phyloP scores from a whole-genome alignment of 2,797 vertebrate species.

The Eutrigla gurnardus region DNA sequence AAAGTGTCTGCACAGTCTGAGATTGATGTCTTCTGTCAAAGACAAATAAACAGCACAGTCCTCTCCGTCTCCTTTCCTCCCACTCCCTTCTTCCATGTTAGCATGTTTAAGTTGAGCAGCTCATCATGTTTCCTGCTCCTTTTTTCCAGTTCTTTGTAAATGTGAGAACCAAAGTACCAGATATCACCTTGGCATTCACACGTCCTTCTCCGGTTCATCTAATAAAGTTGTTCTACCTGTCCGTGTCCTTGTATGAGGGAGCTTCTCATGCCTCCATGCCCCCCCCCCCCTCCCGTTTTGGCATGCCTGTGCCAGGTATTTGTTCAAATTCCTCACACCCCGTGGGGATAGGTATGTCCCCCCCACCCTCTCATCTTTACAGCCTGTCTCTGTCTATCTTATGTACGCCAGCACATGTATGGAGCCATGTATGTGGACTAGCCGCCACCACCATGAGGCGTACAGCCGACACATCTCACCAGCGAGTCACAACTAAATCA shows the following conservation, averaged over 20 bases:
- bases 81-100: slow-evolving; percentile 18
- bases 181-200: slow-evolving; percentile 22
- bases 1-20: slow-evolving; percentile 45
- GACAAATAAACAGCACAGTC: slow-evolving; percentile 59
- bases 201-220: slow-evolving; percentile 39
- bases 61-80: slow-evolving; percentile 5
- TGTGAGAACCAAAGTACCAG: slow-evolving; percentile 4
- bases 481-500: slow-evolving; percentile 71
- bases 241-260: slow-evolving; percentile 39
- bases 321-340: slow-evolving; percentile 90
- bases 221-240: slow-evolving; percentile 55
- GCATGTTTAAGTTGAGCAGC: slow-evolving; percentile 32
- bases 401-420: slow-evolving; percentile 76
- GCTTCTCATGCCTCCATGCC: slow-evolving; percentile 50
- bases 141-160: slow-evolving; percentile 16
- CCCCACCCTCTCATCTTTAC: slow-evolving; percentile 70
- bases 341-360: slow-evolving; percentile 86
- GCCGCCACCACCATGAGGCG: slow-evolving; percentile 49
- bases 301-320: slow-evolving; percentile 88
- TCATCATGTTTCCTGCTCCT: slow-evolving; percentile 13
- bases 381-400: slow-evolving; percentile 85
- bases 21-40: slow-evolving; percentile 66
- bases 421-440: slow-evolving; percentile 60
- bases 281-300: slow-evolving; percentile 78
- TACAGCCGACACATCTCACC: slow-evolving; percentile 62